Conservation (phyloP, 2,113 vertebrate species). For the Synchiropus splendidus region DNA sequence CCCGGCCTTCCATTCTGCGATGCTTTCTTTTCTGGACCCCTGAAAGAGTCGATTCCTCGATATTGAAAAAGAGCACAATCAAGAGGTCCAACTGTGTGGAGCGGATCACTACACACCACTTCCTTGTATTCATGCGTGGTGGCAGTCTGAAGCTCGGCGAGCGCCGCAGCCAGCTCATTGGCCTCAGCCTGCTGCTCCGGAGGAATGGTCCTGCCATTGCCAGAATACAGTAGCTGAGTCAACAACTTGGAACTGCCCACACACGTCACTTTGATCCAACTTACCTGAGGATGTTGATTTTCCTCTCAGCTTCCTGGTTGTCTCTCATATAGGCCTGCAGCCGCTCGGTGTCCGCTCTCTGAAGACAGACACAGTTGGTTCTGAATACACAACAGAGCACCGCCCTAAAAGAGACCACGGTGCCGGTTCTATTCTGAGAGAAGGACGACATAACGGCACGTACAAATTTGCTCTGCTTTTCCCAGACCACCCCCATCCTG, state of each 20-base stretch:
- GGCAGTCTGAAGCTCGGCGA: conserved; percentile 72
- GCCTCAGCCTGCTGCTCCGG: conserved; percentile 86
- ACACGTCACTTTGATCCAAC: conserved; percentile 28
- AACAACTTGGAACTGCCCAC: no score
- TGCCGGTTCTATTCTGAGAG: no score
- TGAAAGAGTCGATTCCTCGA: conserved; percentile 26
- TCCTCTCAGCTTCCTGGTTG: conserved; percentile 67
- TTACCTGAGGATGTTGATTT: conserved; percentile 80
- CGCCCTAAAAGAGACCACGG: no score
- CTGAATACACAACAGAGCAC: no score
- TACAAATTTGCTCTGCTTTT: conserved; percentile 75
- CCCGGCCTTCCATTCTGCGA: conserved; percentile 72
- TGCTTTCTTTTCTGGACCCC: conserved; percentile 69
- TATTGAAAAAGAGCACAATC: background rate
- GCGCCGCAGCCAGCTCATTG: conserved; percentile 71
- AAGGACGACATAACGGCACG: no score
- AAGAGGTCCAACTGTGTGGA: rapidly evolving
- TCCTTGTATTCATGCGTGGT: conserved; percentile 77
- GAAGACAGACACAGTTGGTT: conserved; percentile 5
- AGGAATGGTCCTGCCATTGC: conserved; percentile 71
- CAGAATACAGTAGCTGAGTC: no score
- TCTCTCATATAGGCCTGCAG: conserved; percentile 62
- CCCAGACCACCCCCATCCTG: conserved; percentile 61
- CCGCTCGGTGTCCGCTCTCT: conserved; percentile 78
- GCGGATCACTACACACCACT: conserved; percentile 60